Evolutionary conservation across 1,140 invertebrate species (phyloP).

Genomic region (Centruroides vittatus): DNA sequence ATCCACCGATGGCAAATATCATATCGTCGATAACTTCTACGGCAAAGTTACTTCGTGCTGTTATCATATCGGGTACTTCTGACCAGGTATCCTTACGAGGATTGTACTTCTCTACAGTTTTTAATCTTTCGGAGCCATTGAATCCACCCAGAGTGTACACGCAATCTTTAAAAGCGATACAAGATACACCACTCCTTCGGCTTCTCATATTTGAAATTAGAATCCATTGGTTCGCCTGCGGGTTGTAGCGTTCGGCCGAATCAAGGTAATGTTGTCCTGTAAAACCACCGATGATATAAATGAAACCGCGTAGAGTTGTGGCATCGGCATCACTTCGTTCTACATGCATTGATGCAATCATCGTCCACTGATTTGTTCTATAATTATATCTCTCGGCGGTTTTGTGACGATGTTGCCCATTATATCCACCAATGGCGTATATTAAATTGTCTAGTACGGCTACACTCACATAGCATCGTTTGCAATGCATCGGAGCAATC

Average conservation of each 20-base stretch:
- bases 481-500: conserved; percentile 53
- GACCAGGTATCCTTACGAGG: not conserved
- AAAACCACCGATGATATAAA: conserved; percentile 50
- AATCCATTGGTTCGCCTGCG: conserved; percentile 42
- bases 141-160: conserved; percentile 60
- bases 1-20: conserved; percentile 50
- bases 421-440: conserved; percentile 39
- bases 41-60: not conserved
- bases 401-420: conserved; percentile 34
- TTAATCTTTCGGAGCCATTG: conserved; percentile 50
- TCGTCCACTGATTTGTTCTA: conserved; percentile 26
- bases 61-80: not conserved
- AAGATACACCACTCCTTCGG: conserved; percentile 56
- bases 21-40: conserved; percentile 40
- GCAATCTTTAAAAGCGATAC: conserved; percentile 49
- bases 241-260: conserved; percentile 32
- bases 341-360: conserved; percentile 24
- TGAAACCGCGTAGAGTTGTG: conserved; percentile 34
- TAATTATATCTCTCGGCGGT: conserved; percentile 32
- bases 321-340: conserved; percentile 26
- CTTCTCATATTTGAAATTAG: conserved; percentile 58
- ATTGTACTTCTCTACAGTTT: conserved; percentile 21
- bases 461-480: conserved; percentile 57
- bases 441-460: conserved; percentile 38
- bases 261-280: conserved; percentile 33